These are phyloP conservation scores for Cygnus buccinator DNA, from an alignment of 2,113 vertebrate species.

Conservation along the genomic window DNA sequence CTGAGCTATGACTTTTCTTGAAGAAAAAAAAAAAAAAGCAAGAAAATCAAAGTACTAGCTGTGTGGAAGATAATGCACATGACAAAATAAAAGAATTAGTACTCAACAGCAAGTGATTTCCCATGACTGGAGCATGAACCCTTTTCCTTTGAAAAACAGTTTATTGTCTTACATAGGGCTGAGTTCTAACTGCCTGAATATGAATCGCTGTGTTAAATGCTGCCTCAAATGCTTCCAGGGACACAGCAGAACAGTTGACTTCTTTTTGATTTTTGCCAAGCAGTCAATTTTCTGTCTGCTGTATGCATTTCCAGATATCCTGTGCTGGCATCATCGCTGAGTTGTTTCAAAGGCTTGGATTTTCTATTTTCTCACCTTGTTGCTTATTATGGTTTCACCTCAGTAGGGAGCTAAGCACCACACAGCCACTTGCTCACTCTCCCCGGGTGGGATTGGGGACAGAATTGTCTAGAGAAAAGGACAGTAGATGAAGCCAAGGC, in stretches of 20 bases:
- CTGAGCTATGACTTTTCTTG: background rate
- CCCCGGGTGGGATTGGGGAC: background rate
- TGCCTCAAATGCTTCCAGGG: background rate
- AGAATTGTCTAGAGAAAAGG: background rate
- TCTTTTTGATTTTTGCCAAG: background rate
- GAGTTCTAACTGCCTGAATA: background rate
- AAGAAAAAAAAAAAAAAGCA: background rate
- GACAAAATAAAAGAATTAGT: background rate
- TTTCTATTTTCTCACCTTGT: background rate
- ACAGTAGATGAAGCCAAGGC: background rate
- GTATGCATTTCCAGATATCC: rapidly evolving
- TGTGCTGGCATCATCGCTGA: background rate
- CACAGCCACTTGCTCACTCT: background rate
- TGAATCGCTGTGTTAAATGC: background rate
- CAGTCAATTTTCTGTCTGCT: background rate
- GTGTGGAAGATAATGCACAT: background rate
- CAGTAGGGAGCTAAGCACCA: background rate
- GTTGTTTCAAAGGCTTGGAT: background rate
- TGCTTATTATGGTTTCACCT: background rate
- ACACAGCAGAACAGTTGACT: background rate
- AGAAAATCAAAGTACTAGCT: background rate
- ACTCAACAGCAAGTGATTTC: background rate
- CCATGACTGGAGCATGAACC: background rate
- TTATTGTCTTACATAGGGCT: background rate
- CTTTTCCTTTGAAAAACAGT: background rate